Evolutionary conservation across 1,140 invertebrate genomes (phyloP), one percentile per base, ranked within the genome.

Genomic region (Choristoneura fumiferana): DNA sequence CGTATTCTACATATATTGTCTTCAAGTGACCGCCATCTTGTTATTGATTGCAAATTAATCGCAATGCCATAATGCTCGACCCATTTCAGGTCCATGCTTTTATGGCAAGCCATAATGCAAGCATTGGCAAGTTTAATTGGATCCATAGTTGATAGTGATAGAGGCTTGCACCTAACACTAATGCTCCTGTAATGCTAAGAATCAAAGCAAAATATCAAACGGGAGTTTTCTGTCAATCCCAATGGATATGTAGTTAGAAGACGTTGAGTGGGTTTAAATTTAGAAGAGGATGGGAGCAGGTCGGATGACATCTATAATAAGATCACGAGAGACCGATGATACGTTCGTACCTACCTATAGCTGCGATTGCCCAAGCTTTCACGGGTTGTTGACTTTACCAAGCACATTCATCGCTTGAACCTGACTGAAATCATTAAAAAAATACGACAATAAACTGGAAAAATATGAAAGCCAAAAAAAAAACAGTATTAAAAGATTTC

Each of bases 241-340:
- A 63, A 62, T 60, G 62, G 22, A 49, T 49, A 75, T 65, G 66
- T 63, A 63, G 61, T 67, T 65, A 68, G 63, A 70, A 70, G 68
- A 67, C 67, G 70, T 65, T 54, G 71, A 58, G 73, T 69, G 68
- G 62, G 71, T 83, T 62, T 89, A 89, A 84, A 89, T 89, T 84
- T 83, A 88, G 81, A 83, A 81, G 78, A 74, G 81, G 81, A 89
- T 87, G 75, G 76, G 73, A 81, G 81, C 80, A 82, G 82, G 82
- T 86, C 86, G 80, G 76, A 71, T 87, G 86, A 86, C 86, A 84
- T 86, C 86, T 89, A 89, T 84, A 87, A 86, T 89, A 89, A 89
- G 86, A 84, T 65, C 75, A 75, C 77, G 81, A 69, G 77, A 81
- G 77, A 83, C 77, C 74, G 73, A 71, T 74, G 73, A 78, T 80